Percentiles rank a stretch among this genome's conserved stretches.
Conservation (phyloP, 2,888 invertebrate species). For the Eristalis pertinax region DNA sequence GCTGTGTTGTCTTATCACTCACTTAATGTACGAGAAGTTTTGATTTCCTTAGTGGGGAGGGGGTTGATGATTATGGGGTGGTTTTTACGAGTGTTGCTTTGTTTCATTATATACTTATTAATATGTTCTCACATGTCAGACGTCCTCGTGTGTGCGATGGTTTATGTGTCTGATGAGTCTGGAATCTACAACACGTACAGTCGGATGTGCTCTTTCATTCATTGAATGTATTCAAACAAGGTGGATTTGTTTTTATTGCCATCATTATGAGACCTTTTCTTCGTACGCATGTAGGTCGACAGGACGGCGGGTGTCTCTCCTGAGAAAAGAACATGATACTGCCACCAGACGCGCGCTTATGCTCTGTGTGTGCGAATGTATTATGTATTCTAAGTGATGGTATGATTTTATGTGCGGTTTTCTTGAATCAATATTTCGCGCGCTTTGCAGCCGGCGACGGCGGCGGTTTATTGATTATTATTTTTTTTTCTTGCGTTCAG, state of each 20-base stretch:
- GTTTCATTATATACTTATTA: conserved; percentile 45
- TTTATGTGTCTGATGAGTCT: conserved; percentile 65
- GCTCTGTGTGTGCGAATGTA: conserved; percentile 16
- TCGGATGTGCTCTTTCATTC: conserved; percentile 68
- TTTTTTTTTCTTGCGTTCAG: conserved; percentile 34
- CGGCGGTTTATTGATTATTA: conserved; percentile 34
- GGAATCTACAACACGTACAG: conserved; percentile 40
- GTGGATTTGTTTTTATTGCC: conserved; percentile 68
- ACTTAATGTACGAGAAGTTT: conserved; percentile 54
- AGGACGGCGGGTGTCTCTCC: conserved; percentile 15
- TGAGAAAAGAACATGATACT: conserved; percentile 54
- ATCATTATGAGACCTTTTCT: conserved; percentile 49
- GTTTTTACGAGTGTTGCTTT: conserved; percentile 62
- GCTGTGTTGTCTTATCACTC: conserved; percentile 60
- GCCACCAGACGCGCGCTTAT: background rate
- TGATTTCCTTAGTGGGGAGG: conserved; percentile 50
- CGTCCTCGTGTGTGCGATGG: background rate
- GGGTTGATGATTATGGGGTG: conserved; percentile 44
- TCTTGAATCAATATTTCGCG: conserved; percentile 67
- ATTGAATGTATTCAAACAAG: conserved; percentile 72
- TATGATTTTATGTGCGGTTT: conserved; percentile 64
- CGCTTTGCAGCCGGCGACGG: conserved; percentile 19
- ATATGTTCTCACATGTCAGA: background rate
- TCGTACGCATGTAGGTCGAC: conserved; percentile 1
- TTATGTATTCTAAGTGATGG: conserved; percentile 63